Evolutionary conservation across 2,888 invertebrate genomes (phyloP), one percentile per base, ranked within the genome.

Genomic region (Caenorhabditis angaria): DNA sequence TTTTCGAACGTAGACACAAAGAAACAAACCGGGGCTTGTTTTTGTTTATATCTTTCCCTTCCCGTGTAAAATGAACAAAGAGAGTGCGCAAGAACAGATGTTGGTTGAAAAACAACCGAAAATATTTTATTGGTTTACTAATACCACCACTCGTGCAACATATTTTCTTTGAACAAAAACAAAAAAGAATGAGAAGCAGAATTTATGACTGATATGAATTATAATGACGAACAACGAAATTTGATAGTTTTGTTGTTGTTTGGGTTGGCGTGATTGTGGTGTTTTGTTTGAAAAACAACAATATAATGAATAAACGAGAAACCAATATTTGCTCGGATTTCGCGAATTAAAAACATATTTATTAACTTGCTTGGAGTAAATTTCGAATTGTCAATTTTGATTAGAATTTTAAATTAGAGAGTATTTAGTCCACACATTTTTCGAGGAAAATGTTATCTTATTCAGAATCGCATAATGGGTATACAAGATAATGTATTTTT

Each of bases 71-170:
- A 41, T 18, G 41, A 41, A 41, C 41, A 41, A 41, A 41, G 41
- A 41, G 41, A 41, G 41, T 41, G 41, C 41, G 41, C 41, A 41
- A 41, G 41, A 41, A 41, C 41, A 41, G 41, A 41, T 41, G 41
- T 41, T 41, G 41, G 41, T 41, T 41, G 41, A 12, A 41, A 41
- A 41, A 41, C 41, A 41, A 41, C 41, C n/a, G n/a, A 41, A 12
- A 41, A 14, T 14, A 41, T 41, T 41, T 41, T 41, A 41, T 41
- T 41, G 41, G 41, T 41, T 41, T 18, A 41, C 41, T 41, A 41
- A 41, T 41, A 41, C 41, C 41, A 41, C 41, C 41, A 41, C n/a
- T 41, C 41, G 41, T 41, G 41, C 41, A 41, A 41, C 41, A 41
- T 41, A 41, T 41, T 41, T 41, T 41, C 41, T n/a, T n/a, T n/a